Conservation (phyloP, 2,797 vertebrate species). For the Pagetopsis macropterus region DNA sequence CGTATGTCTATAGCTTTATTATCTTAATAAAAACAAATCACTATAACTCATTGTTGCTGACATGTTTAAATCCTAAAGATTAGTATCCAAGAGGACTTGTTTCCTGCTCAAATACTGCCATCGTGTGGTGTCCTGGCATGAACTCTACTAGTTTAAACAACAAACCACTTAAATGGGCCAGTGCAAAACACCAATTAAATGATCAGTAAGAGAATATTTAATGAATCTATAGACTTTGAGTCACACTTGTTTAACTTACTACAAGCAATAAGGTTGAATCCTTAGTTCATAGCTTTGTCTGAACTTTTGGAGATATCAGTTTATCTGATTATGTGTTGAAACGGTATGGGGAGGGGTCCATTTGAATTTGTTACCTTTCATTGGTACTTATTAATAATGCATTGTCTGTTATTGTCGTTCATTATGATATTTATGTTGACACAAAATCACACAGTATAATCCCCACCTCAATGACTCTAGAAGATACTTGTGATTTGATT, state of each 20-base stretch:
- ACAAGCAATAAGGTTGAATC: not conserved
- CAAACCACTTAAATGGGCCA: not conserved
- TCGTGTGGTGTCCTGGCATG: conserved; percentile 38
- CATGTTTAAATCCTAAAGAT: not conserved
- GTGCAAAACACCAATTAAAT: not conserved
- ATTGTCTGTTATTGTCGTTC: no score
- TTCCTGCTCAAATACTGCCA: conserved; percentile 60
- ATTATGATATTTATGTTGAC: no score
- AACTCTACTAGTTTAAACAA: not conserved
- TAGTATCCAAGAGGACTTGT: not conserved
- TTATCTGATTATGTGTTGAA: not conserved
- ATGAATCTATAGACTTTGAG: not conserved
- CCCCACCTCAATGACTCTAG: no score
- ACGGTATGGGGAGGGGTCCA: no score
- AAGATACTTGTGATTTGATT: not conserved
- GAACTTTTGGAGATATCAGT: not conserved
- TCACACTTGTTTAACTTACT: not conserved
- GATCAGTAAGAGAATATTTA: not conserved
- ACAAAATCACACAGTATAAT: not conserved
- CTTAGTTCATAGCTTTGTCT: not conserved
- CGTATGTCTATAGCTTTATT: not conserved
- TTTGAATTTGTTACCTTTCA: no score
- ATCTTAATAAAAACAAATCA: not conserved
- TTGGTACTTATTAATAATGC: no score
- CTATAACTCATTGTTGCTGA: not conserved